These are phyloP conservation scores for Bubo blakistoni DNA, from an alignment of 2,113 vertebrate species.

Conservation along the genomic window DNA sequence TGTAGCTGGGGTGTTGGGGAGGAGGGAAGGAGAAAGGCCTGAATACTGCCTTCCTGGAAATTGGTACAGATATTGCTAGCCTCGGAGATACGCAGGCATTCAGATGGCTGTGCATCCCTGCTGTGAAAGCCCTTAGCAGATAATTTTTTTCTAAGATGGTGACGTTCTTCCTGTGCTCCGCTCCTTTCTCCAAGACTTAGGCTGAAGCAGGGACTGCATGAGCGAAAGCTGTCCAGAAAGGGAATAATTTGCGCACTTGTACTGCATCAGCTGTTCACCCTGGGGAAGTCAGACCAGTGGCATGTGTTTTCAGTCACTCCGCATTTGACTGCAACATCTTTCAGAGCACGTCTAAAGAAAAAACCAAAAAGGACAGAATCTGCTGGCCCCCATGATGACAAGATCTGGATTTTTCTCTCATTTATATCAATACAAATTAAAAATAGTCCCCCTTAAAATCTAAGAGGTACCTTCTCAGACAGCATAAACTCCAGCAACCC, in stretches of 20 bases:
- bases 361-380: background rate
- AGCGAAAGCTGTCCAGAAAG: background rate
- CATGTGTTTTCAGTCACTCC: background rate
- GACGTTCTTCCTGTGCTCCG: background rate
- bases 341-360: background rate
- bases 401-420: background rate
- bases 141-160: background rate
- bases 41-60: background rate
- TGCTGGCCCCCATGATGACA: background rate
- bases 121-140: background rate
- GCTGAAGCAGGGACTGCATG: background rate
- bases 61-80: background rate
- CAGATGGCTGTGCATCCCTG: background rate
- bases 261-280: background rate
- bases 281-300: background rate
- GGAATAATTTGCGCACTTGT: background rate
- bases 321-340: background rate
- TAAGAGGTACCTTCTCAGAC: background rate
- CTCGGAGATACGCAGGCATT: fast-evolving
- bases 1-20: background rate
- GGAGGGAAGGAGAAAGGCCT: background rate
- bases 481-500: background rate
- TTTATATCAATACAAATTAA: background rate
- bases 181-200: background rate
- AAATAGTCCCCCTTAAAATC: background rate